phyloP scores from a whole-genome alignment of 2,797 vertebrate species.

The Paguma larvata region DNA sequence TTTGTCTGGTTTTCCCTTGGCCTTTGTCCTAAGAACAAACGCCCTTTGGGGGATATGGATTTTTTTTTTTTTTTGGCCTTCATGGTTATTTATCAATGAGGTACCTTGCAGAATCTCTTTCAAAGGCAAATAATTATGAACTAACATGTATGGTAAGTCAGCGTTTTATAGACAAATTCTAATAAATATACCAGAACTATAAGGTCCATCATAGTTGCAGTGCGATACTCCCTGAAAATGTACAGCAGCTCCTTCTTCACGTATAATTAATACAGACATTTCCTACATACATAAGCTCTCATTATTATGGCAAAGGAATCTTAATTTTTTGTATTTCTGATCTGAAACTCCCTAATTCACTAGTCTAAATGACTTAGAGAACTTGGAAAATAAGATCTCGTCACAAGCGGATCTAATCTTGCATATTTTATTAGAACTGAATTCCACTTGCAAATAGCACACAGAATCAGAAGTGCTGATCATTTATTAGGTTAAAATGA shows the following conservation, averaged over 20 bases:
- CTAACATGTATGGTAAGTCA: background rate
- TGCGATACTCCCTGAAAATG: background rate
- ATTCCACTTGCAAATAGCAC: background rate
- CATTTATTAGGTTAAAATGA: conserved; percentile 28
- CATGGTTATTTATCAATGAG: background rate
- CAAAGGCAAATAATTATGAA: background rate
- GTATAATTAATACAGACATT: background rate
- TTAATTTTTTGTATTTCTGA: conserved; percentile 10
- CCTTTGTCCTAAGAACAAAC: conserved; percentile 61
- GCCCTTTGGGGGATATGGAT: background rate
- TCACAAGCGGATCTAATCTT: background rate
- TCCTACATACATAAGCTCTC: background rate
- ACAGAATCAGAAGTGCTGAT: background rate
- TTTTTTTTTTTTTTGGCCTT: background rate
- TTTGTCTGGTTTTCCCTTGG: background rate
- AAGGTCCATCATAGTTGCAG: background rate
- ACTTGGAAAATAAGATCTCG: background rate
- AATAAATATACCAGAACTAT: conserved; percentile 54
- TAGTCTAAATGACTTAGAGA: background rate
- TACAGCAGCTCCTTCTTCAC: background rate
- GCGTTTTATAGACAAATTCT: conserved; percentile 20
- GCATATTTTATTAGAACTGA: conserved; percentile 25
- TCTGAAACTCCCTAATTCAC: background rate
- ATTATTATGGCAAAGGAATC: background rate
- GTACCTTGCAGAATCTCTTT: conserved; percentile 11